Conservation (phyloP, 2,113 vertebrate genomes). For the Oreochromis tanganicae region DNA sequence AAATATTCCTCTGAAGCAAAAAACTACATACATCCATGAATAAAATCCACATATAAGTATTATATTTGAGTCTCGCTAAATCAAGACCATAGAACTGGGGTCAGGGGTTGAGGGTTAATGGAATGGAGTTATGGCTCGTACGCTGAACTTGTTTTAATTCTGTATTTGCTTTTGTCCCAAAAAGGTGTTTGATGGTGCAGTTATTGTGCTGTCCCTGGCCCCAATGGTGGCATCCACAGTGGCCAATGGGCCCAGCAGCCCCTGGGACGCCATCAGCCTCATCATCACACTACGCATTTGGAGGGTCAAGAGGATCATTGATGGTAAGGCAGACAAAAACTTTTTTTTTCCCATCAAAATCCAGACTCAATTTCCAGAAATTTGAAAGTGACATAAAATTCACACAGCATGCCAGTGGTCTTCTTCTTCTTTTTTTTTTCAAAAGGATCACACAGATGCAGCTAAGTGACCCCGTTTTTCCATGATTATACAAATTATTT, state of each 20-base stretch:
- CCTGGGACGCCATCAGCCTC: slow-evolving; percentile 98
- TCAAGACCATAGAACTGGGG: neutral
- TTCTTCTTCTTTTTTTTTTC: neutral
- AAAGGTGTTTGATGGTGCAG: slow-evolving; percentile 94
- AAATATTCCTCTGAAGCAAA: neutral
- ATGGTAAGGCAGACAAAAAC: slow-evolving; percentile 76
- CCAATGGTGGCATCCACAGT: slow-evolving; percentile 99
- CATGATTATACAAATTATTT: slow-evolving; percentile 56
- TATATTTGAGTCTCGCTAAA: neutral
- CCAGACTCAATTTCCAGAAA: neutral
- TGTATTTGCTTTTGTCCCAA: neutral
- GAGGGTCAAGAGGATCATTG: slow-evolving; percentile 96
- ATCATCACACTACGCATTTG: slow-evolving; percentile 95
- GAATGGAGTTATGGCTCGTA: neutral
- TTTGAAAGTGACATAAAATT: neutral
- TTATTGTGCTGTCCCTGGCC: slow-evolving; percentile 95
- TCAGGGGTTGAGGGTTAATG: neutral
- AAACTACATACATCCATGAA: neutral
- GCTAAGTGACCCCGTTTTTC: slow-evolving; percentile 19
- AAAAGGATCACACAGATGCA: neutral
- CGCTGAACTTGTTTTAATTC: neutral
- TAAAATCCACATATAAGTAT: neutral
- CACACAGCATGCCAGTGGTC: neutral
- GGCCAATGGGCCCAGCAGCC: slow-evolving; percentile 95
- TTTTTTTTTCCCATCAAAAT: neutral